These are phyloP conservation scores for Tenthredo livida DNA, from an alignment of 2,888 invertebrate species.

Conservation along the genomic window DNA sequence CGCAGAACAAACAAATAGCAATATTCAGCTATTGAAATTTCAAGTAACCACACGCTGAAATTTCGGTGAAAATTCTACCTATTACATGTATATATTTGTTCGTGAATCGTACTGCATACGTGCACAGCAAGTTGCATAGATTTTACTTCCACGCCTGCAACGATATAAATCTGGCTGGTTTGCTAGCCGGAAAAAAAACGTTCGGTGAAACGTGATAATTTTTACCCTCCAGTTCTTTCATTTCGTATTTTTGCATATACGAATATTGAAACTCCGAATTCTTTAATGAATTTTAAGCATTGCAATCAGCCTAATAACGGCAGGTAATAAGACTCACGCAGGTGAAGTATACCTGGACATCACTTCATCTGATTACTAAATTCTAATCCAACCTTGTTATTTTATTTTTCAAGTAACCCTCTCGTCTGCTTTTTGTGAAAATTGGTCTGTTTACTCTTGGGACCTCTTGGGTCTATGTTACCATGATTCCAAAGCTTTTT, in stretches of 20 bases:
- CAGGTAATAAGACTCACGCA: not conserved
- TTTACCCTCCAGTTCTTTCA: too few relatives aligned
- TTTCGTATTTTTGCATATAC: too few relatives aligned
- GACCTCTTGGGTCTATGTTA: not conserved
- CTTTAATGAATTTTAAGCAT: too few relatives aligned
- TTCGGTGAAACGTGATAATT: not conserved
- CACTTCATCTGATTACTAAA: conserved; percentile 10
- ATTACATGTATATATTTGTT: not conserved
- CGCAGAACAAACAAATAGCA: conserved; percentile 14
- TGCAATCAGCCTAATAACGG: not conserved
- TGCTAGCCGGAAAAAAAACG: not conserved
- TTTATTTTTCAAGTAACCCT: not conserved
- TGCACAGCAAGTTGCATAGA: not conserved
- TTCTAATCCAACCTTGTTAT: not conserved
- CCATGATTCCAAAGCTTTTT: not conserved
- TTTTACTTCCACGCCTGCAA: not conserved
- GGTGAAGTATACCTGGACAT: not conserved
- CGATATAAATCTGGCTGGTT: not conserved
- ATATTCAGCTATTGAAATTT: conserved; percentile 44
- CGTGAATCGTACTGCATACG: not conserved
- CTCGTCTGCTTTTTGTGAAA: not conserved
- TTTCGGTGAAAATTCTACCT: not conserved
- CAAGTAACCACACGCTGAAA: not conserved
- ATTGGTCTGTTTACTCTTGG: not conserved
- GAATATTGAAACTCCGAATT: too few relatives aligned